Evolutionary conservation across 2,888 invertebrate species (phyloP), one percentile per base, ranked within the genome.

Genomic region (Lasioglossum vierecki): DNA sequence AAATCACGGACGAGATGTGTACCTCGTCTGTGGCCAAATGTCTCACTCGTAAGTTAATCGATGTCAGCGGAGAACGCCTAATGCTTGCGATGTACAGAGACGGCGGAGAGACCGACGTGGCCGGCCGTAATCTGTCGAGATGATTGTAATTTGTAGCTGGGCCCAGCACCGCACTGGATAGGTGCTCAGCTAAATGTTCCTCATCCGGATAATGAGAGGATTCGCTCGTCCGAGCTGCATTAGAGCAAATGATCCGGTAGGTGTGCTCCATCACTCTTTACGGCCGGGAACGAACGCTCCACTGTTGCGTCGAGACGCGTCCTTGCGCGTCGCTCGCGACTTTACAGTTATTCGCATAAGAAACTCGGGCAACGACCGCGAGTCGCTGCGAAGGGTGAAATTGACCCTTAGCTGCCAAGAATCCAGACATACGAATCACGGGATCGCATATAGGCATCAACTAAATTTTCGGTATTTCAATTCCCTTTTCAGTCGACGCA

Each of bases 181-280:
- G 87, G 85, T 87, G 87, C 88, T 86, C 86, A 78, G 75, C 87
- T 88, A 84, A 89, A 88, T 87, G 89, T 88, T 89, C 75, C 85
- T 79, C 86, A 80, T 88, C 72, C 80, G 75, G 78, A 77, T 91
- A 90, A 91, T 91, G 88, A 91, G 88, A 85, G 90, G 88, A 89
- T 87, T 85, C 83, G 72, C 84, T 84, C 63, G 73, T 81, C 60
- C 79, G 39, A 63, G 74, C 73, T 84, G 88, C 87, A 88, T 91
- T 88, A 90, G 86, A 84, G 89, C 86, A 89, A 91, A 91, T 88
- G 85, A 91, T 87, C 88, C 89, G 75, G 80, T 82, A 79, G 81
- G 72, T 53, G 72, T 73, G 75, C 71, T 87, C 53, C 84, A 87
- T 84, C 82, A 72, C 53, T 81, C 35, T 73, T 60, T 63, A 68